phyloP scores from a whole-genome alignment of 2,888 invertebrate genomes.

The Adela reaumurella region DNA sequence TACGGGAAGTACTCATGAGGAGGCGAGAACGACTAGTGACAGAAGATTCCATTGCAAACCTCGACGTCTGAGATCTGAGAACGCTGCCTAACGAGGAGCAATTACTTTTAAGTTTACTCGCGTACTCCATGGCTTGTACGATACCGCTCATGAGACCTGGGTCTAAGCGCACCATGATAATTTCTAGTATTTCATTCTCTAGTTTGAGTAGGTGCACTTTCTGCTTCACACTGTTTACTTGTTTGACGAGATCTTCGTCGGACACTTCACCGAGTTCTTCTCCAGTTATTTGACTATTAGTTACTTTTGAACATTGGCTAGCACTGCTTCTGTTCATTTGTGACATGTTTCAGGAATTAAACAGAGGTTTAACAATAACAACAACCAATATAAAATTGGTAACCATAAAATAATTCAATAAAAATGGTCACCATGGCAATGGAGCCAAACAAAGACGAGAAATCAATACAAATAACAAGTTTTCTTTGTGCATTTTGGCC shows the following conservation, averaged over 20 bases:
- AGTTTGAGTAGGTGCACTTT: conserved; percentile 26
- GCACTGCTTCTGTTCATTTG: conserved; percentile 15
- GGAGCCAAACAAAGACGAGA: no score
- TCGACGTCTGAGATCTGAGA: conserved; percentile 27
- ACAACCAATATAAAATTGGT: no score
- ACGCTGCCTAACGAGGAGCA: conserved; percentile 23
- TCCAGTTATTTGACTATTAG: conserved; percentile 21
- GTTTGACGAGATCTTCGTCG: conserved; percentile 30
- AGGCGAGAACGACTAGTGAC: conserved; percentile 25
- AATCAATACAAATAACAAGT: no score
- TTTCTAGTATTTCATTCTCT: conserved; percentile 53
- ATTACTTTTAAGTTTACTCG: conserved; percentile 25
- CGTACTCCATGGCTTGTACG: conserved; percentile 38
- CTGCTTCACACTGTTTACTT: conserved; percentile 28
- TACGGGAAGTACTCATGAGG: conserved; percentile 20
- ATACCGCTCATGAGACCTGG: conserved; percentile 42
- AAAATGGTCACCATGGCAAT: no score
- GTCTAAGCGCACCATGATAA: conserved; percentile 38
- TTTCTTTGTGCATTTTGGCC: no score
- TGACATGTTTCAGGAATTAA: background rate
- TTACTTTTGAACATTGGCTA: conserved; percentile 29
- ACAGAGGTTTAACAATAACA: no score
- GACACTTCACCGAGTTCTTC: conserved; percentile 27
- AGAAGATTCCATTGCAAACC: conserved; percentile 20
- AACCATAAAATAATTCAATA: no score